Evolutionary conservation across 2,888 invertebrate species (phyloP), one percentile per base, ranked within the genome.

Genomic region (Oscheius sp.): DNA sequence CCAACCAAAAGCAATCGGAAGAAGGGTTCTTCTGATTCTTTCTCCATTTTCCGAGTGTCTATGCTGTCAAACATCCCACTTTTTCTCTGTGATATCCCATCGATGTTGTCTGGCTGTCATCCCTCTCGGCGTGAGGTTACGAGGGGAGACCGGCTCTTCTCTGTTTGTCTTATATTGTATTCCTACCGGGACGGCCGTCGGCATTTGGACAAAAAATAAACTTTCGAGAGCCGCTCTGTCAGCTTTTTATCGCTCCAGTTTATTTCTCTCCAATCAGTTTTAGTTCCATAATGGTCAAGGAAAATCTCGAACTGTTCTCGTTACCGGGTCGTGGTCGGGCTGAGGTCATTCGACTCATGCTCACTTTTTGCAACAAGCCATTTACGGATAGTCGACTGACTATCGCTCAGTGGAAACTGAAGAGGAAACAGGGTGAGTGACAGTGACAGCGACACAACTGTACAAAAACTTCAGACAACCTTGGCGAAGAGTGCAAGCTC

Each of bases 321-420:
- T 73, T 85, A 10, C 84, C 84, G 5, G 85, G 85, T 58, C 73
- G 82, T 55, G 81, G 83, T 29, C 73, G 85, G 33, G 82, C 85
- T 29, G 85, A 85, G 63, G 75, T 79, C n/a, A 77, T 85, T 51
- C 76, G 85, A 2, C 71, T 85, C 75, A 77, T 85, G 82, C 79
- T 82, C 29, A 63, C 72, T 11, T 79, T 83, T 57, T 79, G 79
- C 33, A 73, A 73, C 9, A 76, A 79, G 51, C 68, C 79, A 11
- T 84, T 75, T 42, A 62, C 59, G n/a, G 85, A 85, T 68, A 79
- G 78, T n/a, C 74, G 83, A 21, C 59, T 84, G 59, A 83, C 80
- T 9, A 76, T 85, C 32, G 73, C 74, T 32, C 81, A 84, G 62
- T 85, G 85, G 84, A 77, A 76, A 35, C 66, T 76, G 13, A 77